phyloP scores from a whole-genome alignment of 37 sponge, comb jelly and placozoan genomes.

The Lycopodina hypogea region DNA sequence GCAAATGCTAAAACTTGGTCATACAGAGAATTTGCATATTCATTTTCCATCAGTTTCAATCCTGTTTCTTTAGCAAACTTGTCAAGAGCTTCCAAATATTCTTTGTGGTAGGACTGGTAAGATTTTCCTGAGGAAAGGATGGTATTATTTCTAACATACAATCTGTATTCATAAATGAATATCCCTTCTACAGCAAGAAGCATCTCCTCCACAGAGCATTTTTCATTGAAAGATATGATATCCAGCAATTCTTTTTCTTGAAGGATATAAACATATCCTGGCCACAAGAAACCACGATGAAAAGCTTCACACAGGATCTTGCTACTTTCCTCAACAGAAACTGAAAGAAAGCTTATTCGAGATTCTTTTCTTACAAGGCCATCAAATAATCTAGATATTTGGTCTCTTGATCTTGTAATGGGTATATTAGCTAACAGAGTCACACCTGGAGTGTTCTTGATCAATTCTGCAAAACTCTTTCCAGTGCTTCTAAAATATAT shows the following conservation, averaged over 20 bases:
- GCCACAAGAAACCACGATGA: constrained; percentile 3
- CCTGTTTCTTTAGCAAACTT: neutral
- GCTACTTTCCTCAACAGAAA: constrained; percentile 13
- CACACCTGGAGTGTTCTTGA: neutral
- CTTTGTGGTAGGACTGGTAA: constrained; percentile 20
- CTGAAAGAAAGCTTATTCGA: constrained; percentile 11
- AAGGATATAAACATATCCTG: constrained; percentile 38
- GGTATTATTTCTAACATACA: neutral
- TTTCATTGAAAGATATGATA: neutral
- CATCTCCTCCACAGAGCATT: constrained; percentile 22
- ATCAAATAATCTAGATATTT: neutral
- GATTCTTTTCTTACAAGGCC: neutral
- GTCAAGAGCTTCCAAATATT: constrained; percentile 23
- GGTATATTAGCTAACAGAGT: neutral
- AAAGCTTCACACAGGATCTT: constrained; percentile 35
- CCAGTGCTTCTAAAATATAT: constrained; percentile 14
- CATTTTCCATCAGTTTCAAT: neutral
- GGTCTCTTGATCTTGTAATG: neutral
- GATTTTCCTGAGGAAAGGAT: constrained; percentile 1
- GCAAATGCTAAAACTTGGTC: constrained; percentile 53
- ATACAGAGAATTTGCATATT: constrained; percentile 27
- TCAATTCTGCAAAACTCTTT: neutral
- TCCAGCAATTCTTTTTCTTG: constrained; percentile 1
- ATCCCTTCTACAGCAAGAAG: constrained; percentile 15
- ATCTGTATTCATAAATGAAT: constrained; percentile 7